Percentiles rank a stretch among this genome's conserved stretches.
Conservation (phyloP, 2,888 invertebrate species). For the Galerucella pusilla region DNA sequence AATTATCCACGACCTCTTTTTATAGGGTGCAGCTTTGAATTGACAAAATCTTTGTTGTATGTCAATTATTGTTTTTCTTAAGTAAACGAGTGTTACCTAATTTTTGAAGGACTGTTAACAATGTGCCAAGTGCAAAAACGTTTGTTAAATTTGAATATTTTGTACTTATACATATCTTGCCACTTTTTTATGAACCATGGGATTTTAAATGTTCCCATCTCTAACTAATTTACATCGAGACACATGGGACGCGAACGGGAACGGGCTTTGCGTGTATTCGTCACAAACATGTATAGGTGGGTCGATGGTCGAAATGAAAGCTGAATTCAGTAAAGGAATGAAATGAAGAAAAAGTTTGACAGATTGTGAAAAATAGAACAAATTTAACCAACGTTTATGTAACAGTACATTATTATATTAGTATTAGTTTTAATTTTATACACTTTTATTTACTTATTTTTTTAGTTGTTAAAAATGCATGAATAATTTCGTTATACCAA, state of each 20-base stretch:
- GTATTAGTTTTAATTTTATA: neutral
- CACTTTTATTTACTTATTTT: neutral
- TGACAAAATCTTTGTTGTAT: neutral
- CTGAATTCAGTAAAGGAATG: too few relatives aligned
- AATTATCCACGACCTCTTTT: neutral
- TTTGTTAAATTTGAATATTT: neutral
- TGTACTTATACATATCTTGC: neutral
- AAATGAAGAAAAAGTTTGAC: too few relatives aligned
- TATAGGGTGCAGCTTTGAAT: neutral
- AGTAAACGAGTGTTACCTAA: neutral
- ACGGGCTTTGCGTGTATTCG: too few relatives aligned
- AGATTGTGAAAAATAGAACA: neutral
- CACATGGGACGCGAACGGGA: too few relatives aligned
- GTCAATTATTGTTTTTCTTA: neutral
- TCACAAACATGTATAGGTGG: too few relatives aligned
- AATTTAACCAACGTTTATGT: neutral
- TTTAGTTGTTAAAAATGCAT: conserved; percentile 1
- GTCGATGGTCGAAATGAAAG: too few relatives aligned
- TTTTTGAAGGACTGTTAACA: neutral
- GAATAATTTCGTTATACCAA: conserved; percentile 10
- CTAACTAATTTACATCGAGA: too few relatives aligned
- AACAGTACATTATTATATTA: neutral
- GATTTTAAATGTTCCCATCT: too few relatives aligned
- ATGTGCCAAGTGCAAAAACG: neutral
- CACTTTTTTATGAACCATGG: too few relatives aligned